Conservation (phyloP, 2,113 vertebrate genomes). For the Aythya baeri region DNA sequence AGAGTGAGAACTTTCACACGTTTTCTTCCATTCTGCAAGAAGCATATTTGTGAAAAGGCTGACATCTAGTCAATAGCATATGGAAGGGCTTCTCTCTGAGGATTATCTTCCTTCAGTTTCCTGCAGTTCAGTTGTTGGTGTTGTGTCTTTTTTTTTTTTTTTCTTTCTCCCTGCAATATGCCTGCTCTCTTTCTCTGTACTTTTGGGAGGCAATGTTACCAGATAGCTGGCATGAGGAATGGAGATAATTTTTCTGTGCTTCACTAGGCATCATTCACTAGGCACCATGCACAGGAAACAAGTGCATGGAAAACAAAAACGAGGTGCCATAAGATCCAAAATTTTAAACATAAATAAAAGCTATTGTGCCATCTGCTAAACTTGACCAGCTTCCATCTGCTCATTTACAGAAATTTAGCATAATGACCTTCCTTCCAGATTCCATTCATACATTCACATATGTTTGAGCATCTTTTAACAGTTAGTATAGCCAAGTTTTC, state of each 20-base stretch:
- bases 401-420: background rate
- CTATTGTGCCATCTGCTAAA: background rate
- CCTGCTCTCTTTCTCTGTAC: background rate
- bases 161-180: background rate
- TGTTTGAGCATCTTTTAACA: background rate
- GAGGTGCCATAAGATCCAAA: background rate
- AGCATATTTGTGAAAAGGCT: background rate
- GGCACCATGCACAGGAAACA: background rate
- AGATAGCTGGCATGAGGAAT: background rate
- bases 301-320: background rate
- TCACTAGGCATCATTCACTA: background rate
- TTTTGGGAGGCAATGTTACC: background rate
- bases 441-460: background rate
- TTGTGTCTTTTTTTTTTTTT: background rate
- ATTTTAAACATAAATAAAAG: background rate
- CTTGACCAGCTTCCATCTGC: background rate
- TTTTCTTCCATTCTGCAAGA: background rate
- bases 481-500: background rate
- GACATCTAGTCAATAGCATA: background rate
- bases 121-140: background rate
- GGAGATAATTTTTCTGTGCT: background rate
- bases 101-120: background rate
- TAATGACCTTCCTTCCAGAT: background rate
- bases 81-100: background rate
- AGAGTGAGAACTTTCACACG: background rate